Conservation (phyloP, 2,113 vertebrate species). For the Numenius arquata region DNA sequence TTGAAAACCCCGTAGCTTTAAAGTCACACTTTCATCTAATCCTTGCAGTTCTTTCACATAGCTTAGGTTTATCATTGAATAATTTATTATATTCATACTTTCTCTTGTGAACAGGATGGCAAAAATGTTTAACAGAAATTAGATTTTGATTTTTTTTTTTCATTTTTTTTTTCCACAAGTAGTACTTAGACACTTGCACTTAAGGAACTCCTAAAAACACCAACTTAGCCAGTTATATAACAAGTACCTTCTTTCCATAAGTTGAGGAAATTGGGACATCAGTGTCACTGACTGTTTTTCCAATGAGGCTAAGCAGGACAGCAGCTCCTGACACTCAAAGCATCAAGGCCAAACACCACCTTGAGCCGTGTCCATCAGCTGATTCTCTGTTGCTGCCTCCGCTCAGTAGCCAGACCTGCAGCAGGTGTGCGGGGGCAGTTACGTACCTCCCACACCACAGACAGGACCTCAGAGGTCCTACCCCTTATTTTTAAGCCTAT, state of each 20-base stretch:
- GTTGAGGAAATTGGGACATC: background rate
- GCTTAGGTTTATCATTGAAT: background rate
- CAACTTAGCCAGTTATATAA: background rate
- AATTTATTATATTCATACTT: background rate
- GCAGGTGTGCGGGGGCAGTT: accelerated
- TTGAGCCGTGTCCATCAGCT: background rate
- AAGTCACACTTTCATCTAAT: constrained; percentile 1
- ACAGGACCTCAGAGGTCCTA: background rate
- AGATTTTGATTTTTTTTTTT: background rate
- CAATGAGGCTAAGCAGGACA: background rate
- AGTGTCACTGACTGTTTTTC: background rate
- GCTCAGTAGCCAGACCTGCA: background rate
- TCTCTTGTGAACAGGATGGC: background rate
- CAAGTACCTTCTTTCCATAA: background rate
- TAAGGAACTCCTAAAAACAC: background rate
- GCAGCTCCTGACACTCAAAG: background rate
- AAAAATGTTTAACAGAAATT: background rate
- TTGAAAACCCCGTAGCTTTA: constrained; percentile 16
- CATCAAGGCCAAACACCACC: background rate
- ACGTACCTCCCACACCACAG: background rate
- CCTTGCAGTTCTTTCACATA: background rate
- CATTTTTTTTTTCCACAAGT: background rate
- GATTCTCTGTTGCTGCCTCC: background rate
- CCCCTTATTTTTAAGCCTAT: background rate
- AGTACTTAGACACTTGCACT: background rate